Percentiles rank a stretch among this genome's conserved stretches.
Conservation (phyloP, 2,888 invertebrate genomes). For the Ectemnius lituratus region DNA sequence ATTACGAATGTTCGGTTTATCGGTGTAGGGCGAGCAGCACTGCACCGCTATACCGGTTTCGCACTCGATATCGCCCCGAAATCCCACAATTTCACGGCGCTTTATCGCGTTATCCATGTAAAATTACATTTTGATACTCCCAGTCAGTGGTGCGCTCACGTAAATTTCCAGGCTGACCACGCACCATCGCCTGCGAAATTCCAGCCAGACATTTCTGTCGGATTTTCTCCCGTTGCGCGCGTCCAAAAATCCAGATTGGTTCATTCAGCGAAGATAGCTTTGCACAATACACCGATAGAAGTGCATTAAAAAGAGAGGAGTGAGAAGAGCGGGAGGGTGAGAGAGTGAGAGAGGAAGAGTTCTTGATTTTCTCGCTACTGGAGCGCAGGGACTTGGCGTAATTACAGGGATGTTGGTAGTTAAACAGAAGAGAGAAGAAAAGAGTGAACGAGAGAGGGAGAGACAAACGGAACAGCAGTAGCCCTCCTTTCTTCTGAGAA, state of each 20-base stretch:
- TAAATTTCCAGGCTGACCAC: conserved; percentile 12
- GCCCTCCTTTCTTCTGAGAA: conserved; percentile 6
- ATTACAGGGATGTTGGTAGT: conserved; percentile 33
- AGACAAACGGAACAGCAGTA: too few species aligned
- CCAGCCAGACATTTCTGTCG: too few species aligned
- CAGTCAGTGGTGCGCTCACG: not conserved
- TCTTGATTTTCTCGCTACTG: not conserved
- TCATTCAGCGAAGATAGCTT: not conserved
- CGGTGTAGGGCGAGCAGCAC: conserved; percentile 5
- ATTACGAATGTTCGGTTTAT: conserved; percentile 21
- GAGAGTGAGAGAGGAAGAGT: conserved; percentile 15
- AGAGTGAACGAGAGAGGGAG: conserved; percentile 12
- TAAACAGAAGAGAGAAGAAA: conserved; percentile 29
- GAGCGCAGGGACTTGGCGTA: conserved; percentile 23
- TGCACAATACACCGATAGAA: not conserved
- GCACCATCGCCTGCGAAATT: not conserved
- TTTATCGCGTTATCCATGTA: conserved; percentile 11
- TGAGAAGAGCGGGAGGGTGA: not conserved
- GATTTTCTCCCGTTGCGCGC: too few species aligned
- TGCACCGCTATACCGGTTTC: not conserved
- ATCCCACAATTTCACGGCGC: conserved; percentile 6
- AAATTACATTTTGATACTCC: conserved; percentile 13
- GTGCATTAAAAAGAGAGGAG: not conserved
- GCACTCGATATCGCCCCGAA: not conserved
- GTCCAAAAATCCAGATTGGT: too few species aligned